These are phyloP conservation scores for Leucopsar rothschildi DNA, from an alignment of 2,113 vertebrate species.

Conservation along the genomic window DNA sequence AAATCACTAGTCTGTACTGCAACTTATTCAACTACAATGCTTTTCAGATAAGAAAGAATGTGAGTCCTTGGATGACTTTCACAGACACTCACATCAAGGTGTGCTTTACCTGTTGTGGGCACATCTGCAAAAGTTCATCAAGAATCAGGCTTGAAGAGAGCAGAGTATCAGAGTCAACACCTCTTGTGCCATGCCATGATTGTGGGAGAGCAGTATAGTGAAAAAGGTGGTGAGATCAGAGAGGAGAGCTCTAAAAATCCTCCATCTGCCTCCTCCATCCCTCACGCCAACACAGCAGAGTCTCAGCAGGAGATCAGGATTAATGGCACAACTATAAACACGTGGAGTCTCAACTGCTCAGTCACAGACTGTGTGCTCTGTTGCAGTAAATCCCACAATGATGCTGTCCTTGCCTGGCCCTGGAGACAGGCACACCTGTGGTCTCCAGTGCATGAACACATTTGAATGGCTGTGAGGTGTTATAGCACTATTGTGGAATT, in stretches of 20 bases:
- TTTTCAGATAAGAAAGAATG: not conserved
- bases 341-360: not conserved
- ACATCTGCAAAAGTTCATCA: not conserved
- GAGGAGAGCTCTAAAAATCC: not conserved
- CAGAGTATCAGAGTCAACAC: not conserved
- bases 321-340: not conserved
- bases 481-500: not conserved
- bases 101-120: not conserved
- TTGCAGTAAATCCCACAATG: not conserved
- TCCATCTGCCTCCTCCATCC: not conserved
- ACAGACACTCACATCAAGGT: not conserved
- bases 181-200: not conserved
- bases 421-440: not conserved
- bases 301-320: not conserved
- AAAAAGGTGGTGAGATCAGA: not conserved
- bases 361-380: not conserved
- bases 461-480: not conserved
- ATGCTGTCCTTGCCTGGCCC: not conserved
- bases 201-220: not conserved
- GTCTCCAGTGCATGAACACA: not conserved
- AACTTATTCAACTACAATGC: not conserved
- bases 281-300: not conserved
- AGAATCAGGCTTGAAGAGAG: not conserved
- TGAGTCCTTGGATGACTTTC: not conserved
- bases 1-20: not conserved